phyloP scores from a whole-genome alignment of 2,113 vertebrate genomes.

The Chlamydotis undulata region DNA sequence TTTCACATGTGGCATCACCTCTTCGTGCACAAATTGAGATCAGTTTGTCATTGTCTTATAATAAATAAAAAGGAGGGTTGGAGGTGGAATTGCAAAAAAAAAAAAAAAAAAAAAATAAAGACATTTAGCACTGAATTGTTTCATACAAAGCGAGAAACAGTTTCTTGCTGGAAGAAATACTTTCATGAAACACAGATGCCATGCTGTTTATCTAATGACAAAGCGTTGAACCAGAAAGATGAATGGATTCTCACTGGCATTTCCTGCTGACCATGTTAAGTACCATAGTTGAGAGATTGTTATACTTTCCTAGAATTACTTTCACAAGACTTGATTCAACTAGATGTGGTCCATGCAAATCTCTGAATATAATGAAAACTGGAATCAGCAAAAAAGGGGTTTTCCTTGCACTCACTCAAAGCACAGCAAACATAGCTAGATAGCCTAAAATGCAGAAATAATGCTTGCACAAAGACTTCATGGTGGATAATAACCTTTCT shows the following conservation, averaged over 20 bases:
- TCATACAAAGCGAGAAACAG: neutral
- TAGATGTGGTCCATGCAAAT: conserved; percentile 48
- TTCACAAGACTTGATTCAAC: conserved; percentile 5
- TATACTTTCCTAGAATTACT: conserved; percentile 14
- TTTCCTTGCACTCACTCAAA: conserved; percentile 25
- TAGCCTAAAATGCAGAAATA: neutral
- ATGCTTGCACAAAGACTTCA: neutral
- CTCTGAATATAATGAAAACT: conserved; percentile 8
- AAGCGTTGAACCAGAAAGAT: conserved; percentile 59
- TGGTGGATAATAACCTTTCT: conserved; percentile 32
- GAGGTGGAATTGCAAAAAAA: neutral
- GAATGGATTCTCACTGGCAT: conserved; percentile 14
- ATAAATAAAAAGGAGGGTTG: neutral
- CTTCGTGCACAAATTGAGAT: neutral
- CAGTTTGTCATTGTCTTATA: neutral
- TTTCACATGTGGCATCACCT: neutral
- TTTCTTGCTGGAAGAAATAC: conserved; percentile 35
- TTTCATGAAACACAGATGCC: conserved; percentile 3
- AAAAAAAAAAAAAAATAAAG: neutral
- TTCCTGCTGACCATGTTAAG: conserved; percentile 30
- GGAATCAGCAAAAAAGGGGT: neutral
- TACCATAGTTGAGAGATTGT: conserved; percentile 8
- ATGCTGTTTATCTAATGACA: conserved; percentile 58
- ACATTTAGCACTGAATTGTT: neutral
- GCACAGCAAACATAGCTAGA: neutral